phyloP scores from a whole-genome alignment of 2,888 invertebrate genomes.

The Globia sparganii region DNA sequence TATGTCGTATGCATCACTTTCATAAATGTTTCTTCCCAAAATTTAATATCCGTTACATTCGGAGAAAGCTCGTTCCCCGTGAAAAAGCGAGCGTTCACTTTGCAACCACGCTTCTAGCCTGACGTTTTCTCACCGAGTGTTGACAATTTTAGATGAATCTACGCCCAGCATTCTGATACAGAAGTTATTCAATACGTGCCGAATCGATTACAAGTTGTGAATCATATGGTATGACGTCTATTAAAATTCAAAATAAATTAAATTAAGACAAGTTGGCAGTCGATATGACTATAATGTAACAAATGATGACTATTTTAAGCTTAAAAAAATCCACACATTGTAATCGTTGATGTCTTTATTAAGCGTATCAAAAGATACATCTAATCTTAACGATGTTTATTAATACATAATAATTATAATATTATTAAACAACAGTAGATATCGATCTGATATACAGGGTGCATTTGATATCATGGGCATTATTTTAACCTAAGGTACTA shows the following conservation, averaged over 20 bases:
- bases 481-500: no score
- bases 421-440: not conserved
- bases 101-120: not conserved
- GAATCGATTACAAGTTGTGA: slow-evolving; percentile 9
- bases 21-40: slow-evolving; percentile 7
- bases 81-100: not conserved
- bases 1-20: slow-evolving; percentile 1
- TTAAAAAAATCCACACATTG: not conserved
- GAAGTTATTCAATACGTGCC: slow-evolving; percentile 6
- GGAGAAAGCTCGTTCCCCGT: not conserved
- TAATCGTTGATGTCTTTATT: slow-evolving; percentile 18
- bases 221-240: slow-evolving; percentile 5
- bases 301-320: not conserved
- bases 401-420: not conserved
- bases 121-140: not conserved
- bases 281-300: slow-evolving; percentile 1
- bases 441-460: no score
- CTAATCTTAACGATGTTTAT: not conserved
- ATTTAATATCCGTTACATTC: slow-evolving; percentile 28
- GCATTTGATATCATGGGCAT: no score
- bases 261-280: not conserved
- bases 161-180: not conserved
- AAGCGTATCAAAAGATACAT: not conserved
- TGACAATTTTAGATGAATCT: not conserved
- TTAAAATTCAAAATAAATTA: slow-evolving; percentile 3